Evolutionary conservation across 2,113 vertebrate genomes (phyloP).

Genomic region (Cyprinodon variegatus): DNA sequence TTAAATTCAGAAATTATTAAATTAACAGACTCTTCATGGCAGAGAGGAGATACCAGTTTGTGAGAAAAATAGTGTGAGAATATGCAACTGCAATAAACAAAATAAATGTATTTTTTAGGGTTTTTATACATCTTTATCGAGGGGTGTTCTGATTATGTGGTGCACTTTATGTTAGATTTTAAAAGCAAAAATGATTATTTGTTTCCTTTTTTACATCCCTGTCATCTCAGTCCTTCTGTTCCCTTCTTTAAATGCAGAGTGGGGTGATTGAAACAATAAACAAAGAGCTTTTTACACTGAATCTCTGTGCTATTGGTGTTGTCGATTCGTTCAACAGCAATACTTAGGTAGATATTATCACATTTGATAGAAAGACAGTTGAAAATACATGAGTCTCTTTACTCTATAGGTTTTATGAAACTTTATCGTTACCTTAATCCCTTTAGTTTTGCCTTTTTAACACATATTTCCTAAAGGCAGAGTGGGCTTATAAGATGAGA

Average conservation of each 20-base stretch:
- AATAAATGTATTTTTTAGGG: neutral
- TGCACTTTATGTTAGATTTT: neutral
- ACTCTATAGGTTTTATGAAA: neutral
- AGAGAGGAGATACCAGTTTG: no score
- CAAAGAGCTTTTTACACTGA: neutral
- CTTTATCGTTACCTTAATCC: neutral
- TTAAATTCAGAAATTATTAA: no score
- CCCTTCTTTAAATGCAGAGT: conserved; percentile 46
- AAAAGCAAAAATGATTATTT: conserved; percentile 7
- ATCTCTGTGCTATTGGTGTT: neutral
- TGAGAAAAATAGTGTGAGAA: neutral
- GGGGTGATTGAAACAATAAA: conserved; percentile 14
- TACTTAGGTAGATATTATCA: neutral
- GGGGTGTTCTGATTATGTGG: neutral
- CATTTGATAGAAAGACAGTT: neutral
- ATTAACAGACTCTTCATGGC: no score
- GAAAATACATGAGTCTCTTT: neutral
- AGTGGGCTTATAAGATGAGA: neutral
- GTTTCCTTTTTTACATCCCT: conserved; percentile 7
- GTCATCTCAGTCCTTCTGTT: conserved; percentile 23
- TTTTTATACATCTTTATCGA: neutral
- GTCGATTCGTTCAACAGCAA: neutral
- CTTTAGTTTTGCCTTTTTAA: neutral
- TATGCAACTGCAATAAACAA: neutral
- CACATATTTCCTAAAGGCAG: neutral